Evolutionary conservation across 2,888 invertebrate species (phyloP), one percentile per base, ranked within the genome.

Genomic region (Congeria kusceri): DNA sequence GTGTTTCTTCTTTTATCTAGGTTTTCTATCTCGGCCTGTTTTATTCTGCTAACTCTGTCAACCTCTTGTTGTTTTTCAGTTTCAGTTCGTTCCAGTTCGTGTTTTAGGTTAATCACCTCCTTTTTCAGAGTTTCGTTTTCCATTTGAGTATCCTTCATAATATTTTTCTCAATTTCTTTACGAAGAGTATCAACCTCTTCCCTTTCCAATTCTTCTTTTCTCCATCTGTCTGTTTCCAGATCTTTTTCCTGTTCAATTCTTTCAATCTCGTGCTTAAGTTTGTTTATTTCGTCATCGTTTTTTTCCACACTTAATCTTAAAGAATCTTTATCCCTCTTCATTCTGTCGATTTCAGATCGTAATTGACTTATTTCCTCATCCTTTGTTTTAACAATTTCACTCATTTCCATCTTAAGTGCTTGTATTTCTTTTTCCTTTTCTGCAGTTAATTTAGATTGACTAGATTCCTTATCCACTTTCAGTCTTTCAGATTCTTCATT

Each of bases 91-190:
- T 76, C 82, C 11, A 76, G 71, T 61, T 83, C 83, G 18, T 64
- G 27, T 59, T 83, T 77, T 5, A 79, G 67, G n/a, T 65, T 57
- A 57, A 75, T 75, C 39, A 79, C 72, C 67, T 83, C 83, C 23
- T 77, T 74, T 20, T 76, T 80, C 11, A 83, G 32, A 13, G 57
- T 69, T 61, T 85, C 83, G 0, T 81, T 29, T 44, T 83, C 83
- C 47, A 32, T 63, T 27, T 74, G 68, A n/a, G 62, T 66, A 15
- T 76, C 79, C 63, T 79, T 79, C 69, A 69, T 47, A 23, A 69
- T 59, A 47, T 77, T 77, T 64, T 78, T 77, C 29, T 65, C 80
- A 47, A 75, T 76, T 44, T 76, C 80, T 72, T 39, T 39, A 39
- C 39, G 39, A 5, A 39, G 39, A 39, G 39, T 44, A 56, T 76